These are phyloP conservation scores for Sycophila texana DNA, from an alignment of 2,888 invertebrate genomes.

Conservation along the genomic window DNA sequence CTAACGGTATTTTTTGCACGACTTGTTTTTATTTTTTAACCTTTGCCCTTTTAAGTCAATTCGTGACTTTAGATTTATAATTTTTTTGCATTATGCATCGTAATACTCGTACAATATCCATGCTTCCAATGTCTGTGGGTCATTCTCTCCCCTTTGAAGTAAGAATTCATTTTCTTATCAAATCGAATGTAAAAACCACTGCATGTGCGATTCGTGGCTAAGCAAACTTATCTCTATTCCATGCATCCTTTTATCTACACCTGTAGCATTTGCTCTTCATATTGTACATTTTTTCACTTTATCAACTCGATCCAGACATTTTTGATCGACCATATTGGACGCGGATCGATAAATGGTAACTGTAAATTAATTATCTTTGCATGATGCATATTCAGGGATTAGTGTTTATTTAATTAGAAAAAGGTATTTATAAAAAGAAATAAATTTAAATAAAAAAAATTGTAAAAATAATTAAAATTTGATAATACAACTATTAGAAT, in stretches of 20 bases:
- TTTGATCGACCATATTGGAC: constrained; percentile 18
- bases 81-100: constrained; percentile 57
- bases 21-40: constrained; percentile 21
- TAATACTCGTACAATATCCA: constrained; percentile 49
- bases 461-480: neutral
- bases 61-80: constrained; percentile 23
- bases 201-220: constrained; percentile 33
- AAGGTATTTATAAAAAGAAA: constrained; percentile 17
- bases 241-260: constrained; percentile 16
- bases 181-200: constrained; percentile 27
- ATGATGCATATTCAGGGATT: constrained; percentile 21
- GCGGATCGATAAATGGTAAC: constrained; percentile 25
- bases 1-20: constrained; percentile 45
- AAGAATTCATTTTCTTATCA: constrained; percentile 29
- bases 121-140: constrained; percentile 62
- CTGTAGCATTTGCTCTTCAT: constrained; percentile 22
- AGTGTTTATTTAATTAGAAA: constrained; percentile 21
- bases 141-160: constrained; percentile 63
- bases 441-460: constrained; percentile 26
- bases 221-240: constrained; percentile 22
- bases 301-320: constrained; percentile 47
- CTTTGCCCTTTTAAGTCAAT: constrained; percentile 12
- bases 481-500: constrained; percentile 3
- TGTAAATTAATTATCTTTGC: constrained; percentile 34
- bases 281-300: constrained; percentile 8